phyloP scores from a whole-genome alignment of 2,888 invertebrate genomes.

The Rutpela maculata region DNA sequence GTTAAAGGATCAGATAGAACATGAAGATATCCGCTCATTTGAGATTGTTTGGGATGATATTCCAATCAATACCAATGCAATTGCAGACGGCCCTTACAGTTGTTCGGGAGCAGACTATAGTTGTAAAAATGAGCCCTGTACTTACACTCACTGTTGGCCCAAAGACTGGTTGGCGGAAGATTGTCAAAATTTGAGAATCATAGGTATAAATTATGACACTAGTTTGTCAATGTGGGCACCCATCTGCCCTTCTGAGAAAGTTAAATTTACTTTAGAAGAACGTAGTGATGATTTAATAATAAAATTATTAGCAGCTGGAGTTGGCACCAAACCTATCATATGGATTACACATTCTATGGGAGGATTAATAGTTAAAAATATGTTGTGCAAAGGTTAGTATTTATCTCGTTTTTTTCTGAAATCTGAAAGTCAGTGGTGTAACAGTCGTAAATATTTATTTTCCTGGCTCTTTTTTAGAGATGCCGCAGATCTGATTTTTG shows the following conservation, averaged over 20 bases:
- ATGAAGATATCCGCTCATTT: slow-evolving; percentile 76
- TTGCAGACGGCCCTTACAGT: slow-evolving; percentile 61
- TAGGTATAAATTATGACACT: slow-evolving; percentile 91
- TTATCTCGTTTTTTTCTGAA: not conserved
- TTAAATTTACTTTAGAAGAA: slow-evolving; percentile 78
- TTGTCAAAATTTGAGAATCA: slow-evolving; percentile 77
- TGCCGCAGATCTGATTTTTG: too few species aligned
- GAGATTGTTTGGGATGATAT: slow-evolving; percentile 82
- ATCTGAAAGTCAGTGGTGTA: too few species aligned
- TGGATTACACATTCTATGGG: slow-evolving; percentile 99
- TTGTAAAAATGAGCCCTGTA: slow-evolving; percentile 45
- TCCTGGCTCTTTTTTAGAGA: too few species aligned
- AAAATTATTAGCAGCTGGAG: slow-evolving; percentile 83
- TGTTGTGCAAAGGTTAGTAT: slow-evolving; percentile 80
- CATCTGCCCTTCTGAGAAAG: slow-evolving; percentile 79
- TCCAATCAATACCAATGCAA: slow-evolving; percentile 76
- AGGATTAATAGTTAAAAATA: slow-evolving; percentile 91
- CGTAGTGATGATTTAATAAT: slow-evolving; percentile 81
- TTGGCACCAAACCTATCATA: slow-evolving; percentile 89
- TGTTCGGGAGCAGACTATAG: slow-evolving; percentile 52
- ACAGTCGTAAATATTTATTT: too few species aligned
- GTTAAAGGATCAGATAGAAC: slow-evolving; percentile 77
- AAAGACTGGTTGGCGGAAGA: slow-evolving; percentile 94
- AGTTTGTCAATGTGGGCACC: slow-evolving; percentile 89
- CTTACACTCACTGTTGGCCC: slow-evolving; percentile 91